These are phyloP conservation scores for Altica lythri DNA, from an alignment of 2,888 invertebrate genomes.

Conservation along the genomic window DNA sequence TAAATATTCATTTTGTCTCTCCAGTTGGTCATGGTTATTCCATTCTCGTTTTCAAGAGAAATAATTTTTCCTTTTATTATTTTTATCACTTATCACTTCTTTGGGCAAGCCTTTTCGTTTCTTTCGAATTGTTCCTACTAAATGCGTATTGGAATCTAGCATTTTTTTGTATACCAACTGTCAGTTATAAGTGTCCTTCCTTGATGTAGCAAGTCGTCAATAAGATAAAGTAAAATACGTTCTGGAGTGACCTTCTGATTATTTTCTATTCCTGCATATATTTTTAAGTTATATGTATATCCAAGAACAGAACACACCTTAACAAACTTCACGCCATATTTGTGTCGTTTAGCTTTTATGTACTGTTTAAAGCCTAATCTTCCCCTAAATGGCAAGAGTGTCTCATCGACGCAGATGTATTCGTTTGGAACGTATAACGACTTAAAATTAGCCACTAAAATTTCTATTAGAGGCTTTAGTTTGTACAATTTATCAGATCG, in stretches of 20 bases:
- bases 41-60: not conserved
- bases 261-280: constrained; percentile 27
- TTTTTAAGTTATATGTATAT: constrained; percentile 31
- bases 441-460: constrained; percentile 35
- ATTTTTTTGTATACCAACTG: not conserved
- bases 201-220: not conserved
- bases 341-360: constrained; percentile 36
- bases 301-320: constrained; percentile 20
- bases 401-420: constrained; percentile 41
- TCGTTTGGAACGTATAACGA: constrained; percentile 4
- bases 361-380: constrained; percentile 38
- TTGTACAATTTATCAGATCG: constrained; percentile 8
- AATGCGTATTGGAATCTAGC: not conserved
- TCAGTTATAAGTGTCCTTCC: not conserved
- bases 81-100: not conserved
- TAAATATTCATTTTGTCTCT: not conserved
- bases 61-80: not conserved
- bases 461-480: constrained; percentile 14
- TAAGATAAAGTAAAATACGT: constrained; percentile 2
- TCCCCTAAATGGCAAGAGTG: constrained; percentile 43
- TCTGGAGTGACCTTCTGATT: constrained; percentile 6
- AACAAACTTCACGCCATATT: constrained; percentile 40
- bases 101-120: not conserved
- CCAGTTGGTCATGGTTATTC: not conserved
- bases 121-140: not conserved